These are phyloP conservation scores for Oreotrochilus melanogaster DNA, from an alignment of 2,113 vertebrate species.

Conservation along the genomic window DNA sequence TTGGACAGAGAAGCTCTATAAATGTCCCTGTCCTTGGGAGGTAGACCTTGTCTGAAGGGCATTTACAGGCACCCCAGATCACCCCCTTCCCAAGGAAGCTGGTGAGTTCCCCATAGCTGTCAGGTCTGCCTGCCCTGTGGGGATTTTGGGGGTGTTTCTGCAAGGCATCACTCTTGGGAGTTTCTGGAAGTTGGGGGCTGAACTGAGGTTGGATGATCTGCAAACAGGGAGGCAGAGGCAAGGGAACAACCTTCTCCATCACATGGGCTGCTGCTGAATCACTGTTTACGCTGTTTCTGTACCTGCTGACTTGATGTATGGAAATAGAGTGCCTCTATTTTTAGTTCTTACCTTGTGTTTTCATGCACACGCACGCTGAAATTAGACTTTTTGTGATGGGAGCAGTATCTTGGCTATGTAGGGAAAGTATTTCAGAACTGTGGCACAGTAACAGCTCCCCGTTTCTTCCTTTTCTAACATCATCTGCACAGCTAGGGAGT, in stretches of 20 bases:
- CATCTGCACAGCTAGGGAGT: accelerated
- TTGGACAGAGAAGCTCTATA: not conserved
- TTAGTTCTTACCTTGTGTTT: slow-evolving; percentile 59
- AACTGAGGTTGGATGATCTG: not conserved
- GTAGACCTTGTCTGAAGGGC: not conserved
- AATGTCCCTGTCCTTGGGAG: not conserved
- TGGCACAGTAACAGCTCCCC: not conserved
- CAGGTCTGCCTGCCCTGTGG: accelerated
- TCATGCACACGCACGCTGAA: not conserved
- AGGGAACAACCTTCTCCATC: not conserved
- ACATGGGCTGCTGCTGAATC: slow-evolving; percentile 33
- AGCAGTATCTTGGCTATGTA: not conserved
- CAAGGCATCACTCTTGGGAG: not conserved
- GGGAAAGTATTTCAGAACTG: not conserved
- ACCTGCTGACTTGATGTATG: slow-evolving; percentile 41
- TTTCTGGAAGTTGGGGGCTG: not conserved
- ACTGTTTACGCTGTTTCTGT: slow-evolving; percentile 38
- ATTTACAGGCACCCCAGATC: not conserved
- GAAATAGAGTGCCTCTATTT: slow-evolving; percentile 61
- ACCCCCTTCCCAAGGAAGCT: not conserved
- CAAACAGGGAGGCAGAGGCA: not conserved
- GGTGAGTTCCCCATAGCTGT: not conserved
- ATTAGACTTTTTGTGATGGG: slow-evolving; percentile 26
- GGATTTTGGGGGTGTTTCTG: not conserved
- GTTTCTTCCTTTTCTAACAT: not conserved